Conservation (phyloP, 2,888 invertebrate genomes). For the Latrodectus elegans region DNA sequence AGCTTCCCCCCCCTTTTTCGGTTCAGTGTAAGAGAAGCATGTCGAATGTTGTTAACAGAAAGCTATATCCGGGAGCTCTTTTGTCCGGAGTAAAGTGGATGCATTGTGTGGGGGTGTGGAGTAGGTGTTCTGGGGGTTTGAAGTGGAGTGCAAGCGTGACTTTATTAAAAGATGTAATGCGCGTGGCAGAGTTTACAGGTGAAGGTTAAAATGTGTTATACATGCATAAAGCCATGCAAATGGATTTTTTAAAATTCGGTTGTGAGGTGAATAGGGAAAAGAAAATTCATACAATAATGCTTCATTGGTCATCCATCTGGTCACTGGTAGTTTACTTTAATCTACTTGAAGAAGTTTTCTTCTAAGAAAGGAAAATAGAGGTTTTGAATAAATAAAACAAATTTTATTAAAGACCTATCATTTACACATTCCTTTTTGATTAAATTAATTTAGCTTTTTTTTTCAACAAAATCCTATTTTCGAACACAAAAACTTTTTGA, state of each 20-base stretch:
- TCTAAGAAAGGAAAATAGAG: no score
- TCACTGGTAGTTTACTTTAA: no score
- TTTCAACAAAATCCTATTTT: no score
- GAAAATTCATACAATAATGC: no score
- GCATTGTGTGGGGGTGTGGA: background rate
- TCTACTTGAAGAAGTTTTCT: no score
- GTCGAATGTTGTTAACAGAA: slow-evolving; percentile 50
- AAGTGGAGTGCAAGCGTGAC: slow-evolving; percentile 36
- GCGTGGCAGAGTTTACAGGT: background rate
- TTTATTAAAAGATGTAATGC: slow-evolving; percentile 41
- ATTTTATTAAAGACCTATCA: no score
- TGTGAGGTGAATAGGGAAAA: background rate
- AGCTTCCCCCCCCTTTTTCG: background rate
- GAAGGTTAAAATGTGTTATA: background rate
- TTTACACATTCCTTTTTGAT: no score
- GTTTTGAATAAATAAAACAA: no score
- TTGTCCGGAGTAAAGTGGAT: slow-evolving; percentile 4
- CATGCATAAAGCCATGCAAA: background rate
- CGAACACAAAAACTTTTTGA: no score
- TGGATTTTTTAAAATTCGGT: background rate
- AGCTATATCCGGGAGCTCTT: slow-evolving; percentile 51
- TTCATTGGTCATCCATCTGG: no score
- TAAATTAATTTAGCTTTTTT: no score
- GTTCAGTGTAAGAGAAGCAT: background rate
- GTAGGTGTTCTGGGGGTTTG: background rate